Evolutionary conservation across 1,140 invertebrate genomes (phyloP), one percentile per base, ranked within the genome.

Genomic region (Planococcus citri): DNA sequence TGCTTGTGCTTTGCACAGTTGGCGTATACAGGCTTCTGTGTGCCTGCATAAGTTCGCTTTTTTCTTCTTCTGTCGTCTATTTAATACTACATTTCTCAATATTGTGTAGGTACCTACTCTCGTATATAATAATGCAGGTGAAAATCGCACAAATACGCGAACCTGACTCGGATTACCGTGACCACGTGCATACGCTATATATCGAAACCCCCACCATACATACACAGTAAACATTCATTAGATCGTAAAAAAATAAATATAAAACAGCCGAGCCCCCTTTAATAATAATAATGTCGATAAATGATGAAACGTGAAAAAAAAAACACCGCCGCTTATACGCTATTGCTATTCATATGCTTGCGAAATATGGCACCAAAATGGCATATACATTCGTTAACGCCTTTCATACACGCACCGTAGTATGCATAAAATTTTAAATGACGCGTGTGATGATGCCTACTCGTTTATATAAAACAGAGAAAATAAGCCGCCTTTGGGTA

Each of bases 381-480:
- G 41, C n/a, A 17, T 20, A 14, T 6, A 17, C n/a, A 51, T 51
- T 17, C 2, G 12, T 51, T 51, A 51, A 51, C 41, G 41, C 41
- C 17, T 51, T 20, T 51, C n/a, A 51, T n/a, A 20, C n/a, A 51
- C n/a, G 41, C n/a, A n/a, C 17, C 51, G 51, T 6, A 64, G 9
- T 64, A 27, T 27, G 20, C 60, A 64, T 64, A 64, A 64, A 64
- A 64, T 64, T 64, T 64, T 64, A 64, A 64, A 64, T 64, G 60
- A 64, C 60, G 60, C 25, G 60, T 64, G 17, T 64, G 25, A 64
- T 64, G 60, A 64, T 27, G 60, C 17, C 10, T 21, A 17, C 17
- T 51, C 41, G 41, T 51, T 51, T 51, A 51, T 37, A 37, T 51
- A 51, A 51, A 51, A 51, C 41, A 51, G 6, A 51, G 41, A 51